These are phyloP conservation scores for Grammomys dolichurus DNA, from an alignment of 2,113 vertebrate species.

Conservation along the genomic window DNA sequence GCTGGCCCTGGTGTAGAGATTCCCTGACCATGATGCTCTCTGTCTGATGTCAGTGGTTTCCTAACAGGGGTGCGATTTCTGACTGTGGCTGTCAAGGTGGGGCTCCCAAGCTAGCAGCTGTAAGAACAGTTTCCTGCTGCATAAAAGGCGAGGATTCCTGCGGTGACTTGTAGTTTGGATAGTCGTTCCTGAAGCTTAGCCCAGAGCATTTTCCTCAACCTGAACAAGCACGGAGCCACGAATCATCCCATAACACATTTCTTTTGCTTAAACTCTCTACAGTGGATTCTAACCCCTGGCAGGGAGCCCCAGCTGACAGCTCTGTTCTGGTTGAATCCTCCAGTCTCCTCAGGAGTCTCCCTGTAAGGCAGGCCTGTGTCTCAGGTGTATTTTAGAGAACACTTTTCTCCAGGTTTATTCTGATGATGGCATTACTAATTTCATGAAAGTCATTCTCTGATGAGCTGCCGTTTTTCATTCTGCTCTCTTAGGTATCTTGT, in stretches of 20 bases:
- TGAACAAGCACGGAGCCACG: not conserved
- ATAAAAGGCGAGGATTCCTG: not conserved
- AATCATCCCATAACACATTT: not conserved
- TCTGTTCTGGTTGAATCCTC: not conserved
- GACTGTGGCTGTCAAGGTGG: not conserved
- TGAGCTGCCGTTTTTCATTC: constrained; percentile 12
- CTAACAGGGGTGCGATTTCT: not conserved
- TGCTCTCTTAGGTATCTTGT: not conserved
- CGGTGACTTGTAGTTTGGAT: not conserved
- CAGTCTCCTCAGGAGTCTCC: not conserved
- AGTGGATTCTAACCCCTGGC: not conserved
- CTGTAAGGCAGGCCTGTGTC: not conserved
- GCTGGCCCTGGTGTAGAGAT: not conserved
- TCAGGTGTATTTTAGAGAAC: constrained; percentile 1
- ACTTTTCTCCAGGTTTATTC: not conserved
- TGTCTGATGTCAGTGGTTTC: not conserved
- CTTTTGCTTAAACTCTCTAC: not conserved
- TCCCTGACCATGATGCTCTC: not conserved
- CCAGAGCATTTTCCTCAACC: not conserved
- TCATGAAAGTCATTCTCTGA: not conserved
- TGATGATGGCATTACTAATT: not conserved
- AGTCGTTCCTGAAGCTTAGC: not conserved
- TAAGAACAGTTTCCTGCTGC: not conserved
- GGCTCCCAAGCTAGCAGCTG: not conserved
- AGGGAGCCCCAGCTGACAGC: not conserved